Conservation (phyloP, 2,113 vertebrate species). For the Zootoca vivipara region DNA sequence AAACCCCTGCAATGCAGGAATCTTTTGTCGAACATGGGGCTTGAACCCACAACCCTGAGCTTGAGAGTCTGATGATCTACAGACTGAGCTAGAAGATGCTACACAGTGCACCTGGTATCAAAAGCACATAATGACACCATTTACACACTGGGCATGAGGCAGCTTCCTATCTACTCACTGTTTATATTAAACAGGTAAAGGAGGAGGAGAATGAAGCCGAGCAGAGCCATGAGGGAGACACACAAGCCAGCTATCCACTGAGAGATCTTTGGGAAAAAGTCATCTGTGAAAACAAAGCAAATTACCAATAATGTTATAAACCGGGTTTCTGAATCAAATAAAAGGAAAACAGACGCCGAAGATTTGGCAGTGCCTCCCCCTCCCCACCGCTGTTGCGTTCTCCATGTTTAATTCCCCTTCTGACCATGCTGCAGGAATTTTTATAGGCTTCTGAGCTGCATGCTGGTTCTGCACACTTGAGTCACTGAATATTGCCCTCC, state of each 20-base stretch:
- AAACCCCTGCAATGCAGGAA: too few species aligned
- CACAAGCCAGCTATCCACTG: neutral
- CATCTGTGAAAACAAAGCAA: slow-evolving; percentile 16
- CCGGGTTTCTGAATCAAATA: neutral
- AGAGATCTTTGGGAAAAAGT: neutral
- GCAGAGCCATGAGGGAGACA: neutral
- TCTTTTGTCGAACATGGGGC: too few species aligned
- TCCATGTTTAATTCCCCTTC: neutral
- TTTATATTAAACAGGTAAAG: slow-evolving; percentile 10
- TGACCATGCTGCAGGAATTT: neutral
- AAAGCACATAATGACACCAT: neutral
- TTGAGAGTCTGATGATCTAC: too few species aligned
- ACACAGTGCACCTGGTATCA: neutral
- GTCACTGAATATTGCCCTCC: too few species aligned
- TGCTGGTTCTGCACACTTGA: too few species aligned
- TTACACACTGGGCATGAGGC: neutral
- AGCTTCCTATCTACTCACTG: slow-evolving; percentile 4
- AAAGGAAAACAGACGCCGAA: neutral
- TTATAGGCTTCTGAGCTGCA: neutral
- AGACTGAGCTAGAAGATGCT: too few species aligned
- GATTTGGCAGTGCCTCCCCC: neutral
- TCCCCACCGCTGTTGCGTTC: neutral
- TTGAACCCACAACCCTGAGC: too few species aligned
- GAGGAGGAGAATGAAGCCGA: neutral
- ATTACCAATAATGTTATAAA: neutral